phyloP scores from a whole-genome alignment of 2,888 invertebrate genomes.

The Teleogryllus oceanicus region DNA sequence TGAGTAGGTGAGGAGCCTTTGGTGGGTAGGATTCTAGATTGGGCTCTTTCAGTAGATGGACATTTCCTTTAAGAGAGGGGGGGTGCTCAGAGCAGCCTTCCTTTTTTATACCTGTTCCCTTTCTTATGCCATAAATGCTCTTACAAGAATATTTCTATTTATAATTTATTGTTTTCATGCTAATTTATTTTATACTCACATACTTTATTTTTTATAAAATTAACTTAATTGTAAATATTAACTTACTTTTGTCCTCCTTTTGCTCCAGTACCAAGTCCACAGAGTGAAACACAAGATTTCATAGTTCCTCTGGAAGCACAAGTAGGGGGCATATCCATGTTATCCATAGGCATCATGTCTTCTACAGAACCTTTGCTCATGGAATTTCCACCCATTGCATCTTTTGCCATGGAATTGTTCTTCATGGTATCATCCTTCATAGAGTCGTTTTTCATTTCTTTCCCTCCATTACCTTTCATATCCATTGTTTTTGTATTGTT shows the following conservation, averaged over 20 bases:
- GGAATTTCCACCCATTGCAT: background rate
- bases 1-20: no score
- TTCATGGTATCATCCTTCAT: background rate
- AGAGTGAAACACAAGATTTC: constrained; percentile 22
- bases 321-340: background rate
- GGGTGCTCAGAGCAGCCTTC: no score
- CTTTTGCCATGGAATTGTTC: background rate
- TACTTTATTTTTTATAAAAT: background rate
- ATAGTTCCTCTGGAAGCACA: constrained; percentile 19
- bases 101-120: no score
- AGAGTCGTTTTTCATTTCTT: background rate
- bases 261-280: constrained; percentile 30
- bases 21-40: no score
- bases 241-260: background rate
- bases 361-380: background rate
- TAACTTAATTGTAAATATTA: background rate
- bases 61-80: no score
- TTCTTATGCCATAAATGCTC: no score
- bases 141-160: no score
- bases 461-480: background rate
- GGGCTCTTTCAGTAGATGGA: no score
- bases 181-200: background rate
- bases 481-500: background rate
- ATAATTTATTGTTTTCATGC: no score
- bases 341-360: background rate